phyloP scores from a whole-genome alignment of 2,888 invertebrate species.

The Dasypogon diadema region DNA sequence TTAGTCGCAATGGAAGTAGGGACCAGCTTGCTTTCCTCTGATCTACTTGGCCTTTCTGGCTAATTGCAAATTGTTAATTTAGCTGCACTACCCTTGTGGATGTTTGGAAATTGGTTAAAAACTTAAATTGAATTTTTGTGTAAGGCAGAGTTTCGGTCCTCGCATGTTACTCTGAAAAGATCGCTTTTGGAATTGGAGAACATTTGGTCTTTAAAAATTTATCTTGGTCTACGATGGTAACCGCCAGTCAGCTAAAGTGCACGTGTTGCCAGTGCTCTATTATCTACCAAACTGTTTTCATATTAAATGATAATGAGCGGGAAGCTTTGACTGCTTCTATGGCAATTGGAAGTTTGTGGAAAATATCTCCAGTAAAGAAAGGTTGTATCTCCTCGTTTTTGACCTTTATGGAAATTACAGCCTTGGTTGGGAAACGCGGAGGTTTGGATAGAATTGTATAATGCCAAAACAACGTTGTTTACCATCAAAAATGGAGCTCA shows the following conservation, averaged over 20 bases:
- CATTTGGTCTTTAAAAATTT: too few relatives aligned
- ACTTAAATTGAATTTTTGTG: background rate
- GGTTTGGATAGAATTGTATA: too few relatives aligned
- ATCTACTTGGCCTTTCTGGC: background rate
- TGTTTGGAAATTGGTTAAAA: background rate
- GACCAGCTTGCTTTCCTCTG: background rate
- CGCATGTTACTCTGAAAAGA: background rate
- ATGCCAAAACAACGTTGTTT: too few relatives aligned
- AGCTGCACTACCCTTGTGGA: background rate
- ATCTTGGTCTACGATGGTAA: background rate
- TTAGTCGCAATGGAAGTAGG: background rate
- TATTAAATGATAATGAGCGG: background rate
- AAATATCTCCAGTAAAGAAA: too few relatives aligned
- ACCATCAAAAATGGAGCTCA: too few relatives aligned
- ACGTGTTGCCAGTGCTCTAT: background rate
- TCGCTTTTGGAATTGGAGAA: background rate
- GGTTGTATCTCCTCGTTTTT: too few relatives aligned
- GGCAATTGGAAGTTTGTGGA: too few relatives aligned
- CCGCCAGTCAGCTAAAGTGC: background rate
- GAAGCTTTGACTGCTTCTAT: background rate
- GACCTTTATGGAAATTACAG: too few relatives aligned
- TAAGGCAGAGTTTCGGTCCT: background rate
- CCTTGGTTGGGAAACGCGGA: too few relatives aligned
- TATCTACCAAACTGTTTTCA: background rate
- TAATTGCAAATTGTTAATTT: conserved; percentile 32